Evolutionary conservation across 2,113 vertebrate species (phyloP).

Genomic region (Lathamus discolor): DNA sequence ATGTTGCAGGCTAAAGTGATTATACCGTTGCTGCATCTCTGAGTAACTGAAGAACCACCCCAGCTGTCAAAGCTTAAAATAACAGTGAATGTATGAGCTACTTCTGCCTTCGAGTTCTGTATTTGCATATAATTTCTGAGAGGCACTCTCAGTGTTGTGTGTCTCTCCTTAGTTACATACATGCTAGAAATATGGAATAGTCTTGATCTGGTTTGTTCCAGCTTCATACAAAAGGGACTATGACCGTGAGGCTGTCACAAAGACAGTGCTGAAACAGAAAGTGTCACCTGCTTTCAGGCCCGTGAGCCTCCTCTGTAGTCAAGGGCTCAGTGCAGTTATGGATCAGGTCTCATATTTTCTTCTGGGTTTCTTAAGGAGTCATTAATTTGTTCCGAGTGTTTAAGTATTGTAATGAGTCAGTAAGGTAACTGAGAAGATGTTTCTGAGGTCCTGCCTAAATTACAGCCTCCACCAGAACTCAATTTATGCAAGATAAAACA

Average conservation of each 20-base stretch:
- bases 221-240: not conserved
- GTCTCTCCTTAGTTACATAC: not conserved
- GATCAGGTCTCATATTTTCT: not conserved
- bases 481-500: not conserved
- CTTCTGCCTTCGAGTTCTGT: not conserved
- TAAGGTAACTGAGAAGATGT: not conserved
- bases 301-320: not conserved
- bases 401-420: not conserved
- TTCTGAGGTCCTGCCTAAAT: not conserved
- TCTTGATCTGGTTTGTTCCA: not conserved
- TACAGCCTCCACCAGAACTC: not conserved
- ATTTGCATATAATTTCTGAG: not conserved
- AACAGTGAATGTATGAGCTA: not conserved
- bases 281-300: not conserved
- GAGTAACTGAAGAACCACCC: not conserved
- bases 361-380: not conserved
- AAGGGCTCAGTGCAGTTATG: not conserved
- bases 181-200: not conserved
- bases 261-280: not conserved
- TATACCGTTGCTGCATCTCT: not conserved
- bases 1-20: not conserved
- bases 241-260: not conserved
- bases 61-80: not conserved
- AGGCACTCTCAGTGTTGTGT: not conserved
- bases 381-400: not conserved